These are phyloP conservation scores for Fulica atra DNA, from an alignment of 2,113 vertebrate genomes.

Conservation along the genomic window DNA sequence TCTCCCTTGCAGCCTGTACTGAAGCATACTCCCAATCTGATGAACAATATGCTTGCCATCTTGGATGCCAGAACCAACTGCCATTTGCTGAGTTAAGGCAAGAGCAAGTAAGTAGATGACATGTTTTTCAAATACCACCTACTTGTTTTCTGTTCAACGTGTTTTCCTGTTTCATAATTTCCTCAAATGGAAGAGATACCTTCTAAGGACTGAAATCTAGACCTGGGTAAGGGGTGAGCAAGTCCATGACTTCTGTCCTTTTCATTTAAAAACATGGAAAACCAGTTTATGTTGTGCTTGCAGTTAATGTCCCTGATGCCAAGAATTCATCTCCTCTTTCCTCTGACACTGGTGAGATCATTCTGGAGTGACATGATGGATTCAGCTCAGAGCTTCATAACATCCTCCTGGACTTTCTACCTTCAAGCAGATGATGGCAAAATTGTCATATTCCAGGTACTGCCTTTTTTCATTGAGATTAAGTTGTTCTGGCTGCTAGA, in stretches of 20 bases:
- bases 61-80: constrained; percentile 94
- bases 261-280: neutral
- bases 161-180: neutral
- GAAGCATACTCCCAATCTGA: constrained; percentile 91
- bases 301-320: constrained; percentile 95
- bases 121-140: constrained; percentile 59
- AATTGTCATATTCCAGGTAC: constrained; percentile 95
- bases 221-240: neutral
- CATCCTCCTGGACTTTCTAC: constrained; percentile 96
- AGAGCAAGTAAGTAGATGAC: constrained; percentile 86
- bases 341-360: constrained; percentile 88
- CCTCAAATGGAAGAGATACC: neutral
- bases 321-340: constrained; percentile 92
- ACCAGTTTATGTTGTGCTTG: neutral
- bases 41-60: constrained; percentile 93
- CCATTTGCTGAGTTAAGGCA: constrained; percentile 90
- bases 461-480: neutral
- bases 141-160: constrained; percentile 43
- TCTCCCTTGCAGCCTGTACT: constrained; percentile 85
- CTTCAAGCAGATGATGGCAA: constrained; percentile 96
- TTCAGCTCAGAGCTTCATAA: constrained; percentile 94
- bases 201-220: neutral
- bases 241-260: neutral
- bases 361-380: constrained; percentile 95
- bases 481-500: neutral